Conservation (phyloP, 1,140 invertebrate species). For the Zeugodacus cucurbitae region DNA sequence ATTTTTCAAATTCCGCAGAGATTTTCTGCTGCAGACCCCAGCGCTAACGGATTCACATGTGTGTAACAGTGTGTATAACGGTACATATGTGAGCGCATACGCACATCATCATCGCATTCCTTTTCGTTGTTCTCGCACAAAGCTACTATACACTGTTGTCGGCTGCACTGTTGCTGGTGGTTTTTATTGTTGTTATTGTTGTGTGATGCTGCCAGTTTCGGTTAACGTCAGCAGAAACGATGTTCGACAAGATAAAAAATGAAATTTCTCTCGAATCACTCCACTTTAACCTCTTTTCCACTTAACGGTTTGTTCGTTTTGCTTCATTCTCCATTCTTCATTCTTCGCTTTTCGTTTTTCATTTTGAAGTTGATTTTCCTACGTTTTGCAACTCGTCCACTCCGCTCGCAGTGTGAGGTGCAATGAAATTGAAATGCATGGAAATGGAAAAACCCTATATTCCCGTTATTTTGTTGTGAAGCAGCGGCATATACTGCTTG, state of each 20-base stretch:
- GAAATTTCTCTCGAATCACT: conserved; percentile 21
- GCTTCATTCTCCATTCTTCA: too few relatives aligned
- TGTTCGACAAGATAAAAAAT: conserved; percentile 36
- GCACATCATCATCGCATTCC: neutral
- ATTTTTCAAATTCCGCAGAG: conserved; percentile 20
- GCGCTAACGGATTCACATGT: neutral
- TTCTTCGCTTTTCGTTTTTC: neutral
- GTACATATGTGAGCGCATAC: neutral
- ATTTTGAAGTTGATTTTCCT: neutral
- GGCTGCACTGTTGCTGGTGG: neutral
- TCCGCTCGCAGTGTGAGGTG: neutral
- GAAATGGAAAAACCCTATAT: conserved; percentile 16
- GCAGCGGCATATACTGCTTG: neutral
- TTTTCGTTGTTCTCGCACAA: neutral
- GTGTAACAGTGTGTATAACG: neutral
- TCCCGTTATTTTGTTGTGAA: neutral
- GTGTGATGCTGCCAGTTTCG: conserved; percentile 24
- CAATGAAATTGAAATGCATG: conserved; percentile 24
- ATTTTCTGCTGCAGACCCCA: neutral
- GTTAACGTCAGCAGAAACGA: conserved; percentile 32
- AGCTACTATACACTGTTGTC: neutral
- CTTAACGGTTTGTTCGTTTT: conserved; percentile 5
- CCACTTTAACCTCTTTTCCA: conserved; percentile 22
- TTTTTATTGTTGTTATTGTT: neutral
- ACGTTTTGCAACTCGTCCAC: neutral